These are phyloP conservation scores for Amphiprion percula DNA, from an alignment of 2,113 vertebrate species.

Conservation along the genomic window DNA sequence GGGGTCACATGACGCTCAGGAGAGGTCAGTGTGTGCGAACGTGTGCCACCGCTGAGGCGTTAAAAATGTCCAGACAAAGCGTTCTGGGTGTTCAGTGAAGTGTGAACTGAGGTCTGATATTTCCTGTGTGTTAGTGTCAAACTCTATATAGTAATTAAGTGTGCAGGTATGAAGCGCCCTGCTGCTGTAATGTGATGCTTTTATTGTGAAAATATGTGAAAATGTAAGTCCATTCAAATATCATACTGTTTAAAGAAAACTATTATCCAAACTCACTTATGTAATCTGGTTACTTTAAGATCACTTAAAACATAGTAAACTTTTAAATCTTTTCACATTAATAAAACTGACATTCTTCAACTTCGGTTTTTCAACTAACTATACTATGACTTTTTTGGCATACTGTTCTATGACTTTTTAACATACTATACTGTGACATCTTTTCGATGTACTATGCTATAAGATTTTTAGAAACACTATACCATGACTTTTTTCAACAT, in stretches of 20 bases:
- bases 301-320: too few species aligned
- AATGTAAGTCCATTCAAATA: background rate
- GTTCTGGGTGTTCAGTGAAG: conserved; percentile 14
- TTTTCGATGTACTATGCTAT: too few species aligned
- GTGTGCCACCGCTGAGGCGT: conserved; percentile 32
- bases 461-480: too few species aligned
- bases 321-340: too few species aligned
- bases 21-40: conserved; percentile 19
- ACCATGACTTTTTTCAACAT: too few species aligned
- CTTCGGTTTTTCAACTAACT: too few species aligned
- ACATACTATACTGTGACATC: too few species aligned
- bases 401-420: too few species aligned
- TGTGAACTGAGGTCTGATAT: conserved; percentile 29
- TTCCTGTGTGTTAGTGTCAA: conserved; percentile 2
- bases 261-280: too few species aligned
- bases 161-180: background rate
- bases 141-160: background rate
- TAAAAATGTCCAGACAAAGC: conserved; percentile 26
- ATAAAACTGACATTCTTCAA: too few species aligned
- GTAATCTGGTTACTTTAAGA: too few species aligned
- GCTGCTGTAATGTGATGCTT: conserved; percentile 9
- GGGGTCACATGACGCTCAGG: background rate
- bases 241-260: background rate
- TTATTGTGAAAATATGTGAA: background rate
- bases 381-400: too few species aligned